Evolutionary conservation across 2,888 invertebrate genomes (phyloP), one percentile per base, ranked within the genome.

Genomic region (Drosophila fulvimacula): DNA sequence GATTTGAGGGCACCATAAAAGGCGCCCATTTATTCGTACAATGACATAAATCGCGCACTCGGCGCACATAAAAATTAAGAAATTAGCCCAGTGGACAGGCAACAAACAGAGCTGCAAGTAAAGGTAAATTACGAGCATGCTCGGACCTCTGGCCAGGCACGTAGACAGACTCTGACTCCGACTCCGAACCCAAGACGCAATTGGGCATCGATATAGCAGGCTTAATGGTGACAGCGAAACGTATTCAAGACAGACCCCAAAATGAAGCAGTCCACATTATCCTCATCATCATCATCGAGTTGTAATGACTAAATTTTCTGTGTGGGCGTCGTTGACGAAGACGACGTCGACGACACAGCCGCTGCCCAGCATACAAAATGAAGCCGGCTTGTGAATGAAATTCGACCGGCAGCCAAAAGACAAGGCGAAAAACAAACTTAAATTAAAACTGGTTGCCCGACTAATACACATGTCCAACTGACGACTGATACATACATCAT

Each of bases 301-400:
- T 80, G 88, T 88, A 89, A 89, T 85, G 88, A 88, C 79, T 81
- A 79, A 67, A 76, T 84, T 87, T 78, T 64, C 59, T 62, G 87
- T 75, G 89, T 82, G 77, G 89, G 88, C 82, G 82, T 63, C 74
- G 34, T 36, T 27, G 56, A 2, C 58, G 36, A 58, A 55, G 59
- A 61, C 61, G 61, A 52, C 55, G 63, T 30, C 51, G 53, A 30
- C 30, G 30, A 30, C 30, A 30, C 13, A 60, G 46, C 46, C 42
- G 71, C 83, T 86, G 83, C 48, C 83, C 79, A 71, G 84, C 84
- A 86, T 88, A 83, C 81, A n/a, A 83, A 82, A 79, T 77, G 83
- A 84, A 72, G 65, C 56, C 64, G 74, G 53, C 52, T 79, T 80
- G 76, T 85, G 89, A 85, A 88, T 88, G 89, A 85, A 87, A 65